Conservation (phyloP, 2,888 invertebrate species). For the Cyaniris semiargus region DNA sequence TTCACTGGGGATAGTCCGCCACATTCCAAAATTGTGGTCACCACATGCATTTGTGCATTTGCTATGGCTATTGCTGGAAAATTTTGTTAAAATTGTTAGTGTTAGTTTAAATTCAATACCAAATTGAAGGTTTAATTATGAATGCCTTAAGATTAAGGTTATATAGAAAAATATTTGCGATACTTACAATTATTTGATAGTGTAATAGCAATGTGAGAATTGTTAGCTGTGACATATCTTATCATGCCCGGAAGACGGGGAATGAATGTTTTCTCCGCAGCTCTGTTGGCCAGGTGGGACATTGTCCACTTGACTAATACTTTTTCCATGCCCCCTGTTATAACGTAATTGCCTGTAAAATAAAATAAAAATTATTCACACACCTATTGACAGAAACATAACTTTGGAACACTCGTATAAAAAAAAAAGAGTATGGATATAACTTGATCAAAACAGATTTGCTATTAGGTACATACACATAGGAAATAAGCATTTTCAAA, state of each 20-base stretch:
- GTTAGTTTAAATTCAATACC: not conserved
- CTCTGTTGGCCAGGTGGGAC: conserved; percentile 58
- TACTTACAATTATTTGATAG: conserved; percentile 74
- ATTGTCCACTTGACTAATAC: conserved; percentile 73
- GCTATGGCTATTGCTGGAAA: conserved; percentile 69
- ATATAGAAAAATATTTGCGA: too few relatives aligned
- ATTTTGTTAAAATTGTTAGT: not conserved
- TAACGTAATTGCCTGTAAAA: conserved; percentile 64
- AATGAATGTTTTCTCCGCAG: conserved; percentile 63
- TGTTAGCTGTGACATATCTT: conserved; percentile 60
- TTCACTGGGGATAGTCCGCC: conserved; percentile 66
- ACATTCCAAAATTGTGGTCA: conserved; percentile 68
- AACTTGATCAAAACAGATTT: too few relatives aligned
- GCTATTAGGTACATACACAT: not conserved
- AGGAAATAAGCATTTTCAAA: too few relatives aligned
- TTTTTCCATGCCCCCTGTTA: conserved; percentile 72
- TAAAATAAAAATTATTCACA: not conserved
- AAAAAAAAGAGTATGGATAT: too few relatives aligned
- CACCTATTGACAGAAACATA: not conserved
- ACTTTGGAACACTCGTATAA: too few relatives aligned
- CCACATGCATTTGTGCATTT: conserved; percentile 59
- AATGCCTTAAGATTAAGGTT: too few relatives aligned
- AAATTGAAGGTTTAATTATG: too few relatives aligned
- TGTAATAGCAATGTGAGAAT: conserved; percentile 62
- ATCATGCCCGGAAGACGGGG: conserved; percentile 70